Evolutionary conservation across 2,888 invertebrate species (phyloP).

Genomic region (Xylota sylvarum): DNA sequence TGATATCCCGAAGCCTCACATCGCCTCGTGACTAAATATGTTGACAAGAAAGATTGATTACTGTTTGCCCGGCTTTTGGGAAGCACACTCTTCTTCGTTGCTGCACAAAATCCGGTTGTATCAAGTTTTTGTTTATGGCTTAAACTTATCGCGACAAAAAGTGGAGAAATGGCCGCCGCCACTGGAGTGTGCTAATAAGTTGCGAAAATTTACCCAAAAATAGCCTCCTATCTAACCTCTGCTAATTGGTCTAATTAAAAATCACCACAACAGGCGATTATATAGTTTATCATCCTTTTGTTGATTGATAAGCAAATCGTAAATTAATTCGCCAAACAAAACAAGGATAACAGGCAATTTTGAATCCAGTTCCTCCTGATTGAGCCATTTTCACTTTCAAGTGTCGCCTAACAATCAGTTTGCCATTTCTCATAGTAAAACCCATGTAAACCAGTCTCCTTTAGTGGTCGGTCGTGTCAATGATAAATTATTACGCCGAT

Average conservation of each 20-base stretch:
- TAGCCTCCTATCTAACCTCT: not conserved
- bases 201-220: not conserved
- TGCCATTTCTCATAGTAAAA: conserved; percentile 57
- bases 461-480: not conserved
- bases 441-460: conserved; percentile 49
- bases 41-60: conserved; percentile 44
- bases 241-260: conserved; percentile 47
- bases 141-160: conserved; percentile 8
- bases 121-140: conserved; percentile 4
- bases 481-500: conserved; percentile 60
- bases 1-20: conserved; percentile 7
- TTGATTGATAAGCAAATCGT: conserved; percentile 22
- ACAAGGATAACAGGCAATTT: conserved; percentile 3
- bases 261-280: not conserved
- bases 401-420: conserved; percentile 63
- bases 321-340: not conserved
- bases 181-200: conserved; percentile 30
- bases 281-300: conserved; percentile 16
- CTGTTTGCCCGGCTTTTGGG: conserved; percentile 4
- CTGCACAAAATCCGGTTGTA: conserved; percentile 36
- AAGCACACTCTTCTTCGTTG: conserved; percentile 1
- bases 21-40: conserved; percentile 35
- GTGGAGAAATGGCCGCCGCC: conserved; percentile 26
- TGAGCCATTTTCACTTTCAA: conserved; percentile 72
- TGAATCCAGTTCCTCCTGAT: conserved; percentile 61